A percentile compares a stretch with the other conserved stretches of the same genome.
Evolutionary conservation across 2,113 vertebrate genomes (phyloP).

Genomic region (Boleophthalmus pectinirostris): DNA sequence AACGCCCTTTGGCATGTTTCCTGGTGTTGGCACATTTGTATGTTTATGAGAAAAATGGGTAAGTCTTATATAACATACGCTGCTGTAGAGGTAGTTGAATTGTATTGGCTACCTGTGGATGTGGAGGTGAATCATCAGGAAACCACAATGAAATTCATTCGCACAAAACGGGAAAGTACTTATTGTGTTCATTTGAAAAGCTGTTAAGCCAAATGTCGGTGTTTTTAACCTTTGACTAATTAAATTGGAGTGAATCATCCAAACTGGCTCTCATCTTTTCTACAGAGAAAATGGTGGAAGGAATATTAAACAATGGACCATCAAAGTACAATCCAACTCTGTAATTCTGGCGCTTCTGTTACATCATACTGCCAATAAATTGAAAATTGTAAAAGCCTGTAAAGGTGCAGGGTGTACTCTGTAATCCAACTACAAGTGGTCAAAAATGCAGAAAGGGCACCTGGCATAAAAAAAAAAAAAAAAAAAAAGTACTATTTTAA

Average conservation of each 20-base stretch:
- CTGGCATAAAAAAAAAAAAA: no score
- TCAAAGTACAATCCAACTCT: neutral
- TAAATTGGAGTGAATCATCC: neutral
- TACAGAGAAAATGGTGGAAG: neutral
- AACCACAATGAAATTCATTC: constrained; percentile 4
- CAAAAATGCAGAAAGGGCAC: neutral
- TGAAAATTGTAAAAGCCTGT: neutral
- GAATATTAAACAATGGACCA: neutral
- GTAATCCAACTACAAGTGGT: neutral
- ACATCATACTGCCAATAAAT: neutral
- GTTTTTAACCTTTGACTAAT: constrained; percentile 9
- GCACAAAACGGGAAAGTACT: neutral
- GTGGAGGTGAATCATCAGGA: constrained; percentile 11
- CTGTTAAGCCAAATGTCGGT: neutral
- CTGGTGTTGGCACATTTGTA: constrained; percentile 49
- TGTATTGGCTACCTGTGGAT: constrained; percentile 3
- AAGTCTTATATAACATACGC: constrained; percentile 43
- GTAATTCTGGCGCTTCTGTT: neutral
- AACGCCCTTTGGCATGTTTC: constrained; percentile 62
- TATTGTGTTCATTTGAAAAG: neutral
- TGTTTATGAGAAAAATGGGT: constrained; percentile 40
- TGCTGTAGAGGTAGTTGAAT: constrained; percentile 19
- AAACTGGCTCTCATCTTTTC: neutral
- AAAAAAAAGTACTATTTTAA: no score
- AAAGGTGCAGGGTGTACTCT: no score